Base-by-base conservation (phyloP, 2,888 invertebrate species). In the Eupeodes luniger region DNA sequence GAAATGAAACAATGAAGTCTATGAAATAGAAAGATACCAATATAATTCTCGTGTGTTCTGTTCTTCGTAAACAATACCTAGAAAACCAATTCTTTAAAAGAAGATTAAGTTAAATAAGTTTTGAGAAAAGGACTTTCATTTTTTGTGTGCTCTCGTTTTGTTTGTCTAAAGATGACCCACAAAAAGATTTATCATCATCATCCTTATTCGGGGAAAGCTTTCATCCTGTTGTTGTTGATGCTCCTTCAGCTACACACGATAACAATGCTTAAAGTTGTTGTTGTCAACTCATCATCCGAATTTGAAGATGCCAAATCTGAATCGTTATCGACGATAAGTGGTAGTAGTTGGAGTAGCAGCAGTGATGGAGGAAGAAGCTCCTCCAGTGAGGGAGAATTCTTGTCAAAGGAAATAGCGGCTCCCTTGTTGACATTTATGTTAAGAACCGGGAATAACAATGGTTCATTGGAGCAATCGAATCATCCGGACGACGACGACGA, bases 341-440 rank as follows among this genome's bases (percentile, higher is more conserved):
- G n/a, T n/a, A n/a, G n/a, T 7, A 16, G 16, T 47, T 59, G 72
- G 11, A 53, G 34, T 14, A 62, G 40, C 14, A 62, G 36, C 44
- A 66, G 62, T 40, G 55, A 57, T 40, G 27, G 19, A 19, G 69
- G 12, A 70, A 70, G 70, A 59, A 49, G n/a, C 47, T 49, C 55
- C 14, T 49, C 64, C 6, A 47, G 44, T 27, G n/a, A 64, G 44
- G 49, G 53, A n/a, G 75, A 77, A 27, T 53, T 62, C 14, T 66
- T 51, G 19, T 69, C 85, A 55, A 74, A 66, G 16, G 79, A 76
- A 62, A 40, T 70, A 70, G 70, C 61, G n/a, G 67, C 61, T 34
- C 57, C 79, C n/a, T 79, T 77, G 66, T 84, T 84, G 72, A 81
- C 14, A 62, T 74, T 84, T 72, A 55, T 74, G 55, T 36, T 67